These are phyloP conservation scores for Styela clava DNA, from an alignment of 23 tunicate genomes.

Conservation along the genomic window DNA sequence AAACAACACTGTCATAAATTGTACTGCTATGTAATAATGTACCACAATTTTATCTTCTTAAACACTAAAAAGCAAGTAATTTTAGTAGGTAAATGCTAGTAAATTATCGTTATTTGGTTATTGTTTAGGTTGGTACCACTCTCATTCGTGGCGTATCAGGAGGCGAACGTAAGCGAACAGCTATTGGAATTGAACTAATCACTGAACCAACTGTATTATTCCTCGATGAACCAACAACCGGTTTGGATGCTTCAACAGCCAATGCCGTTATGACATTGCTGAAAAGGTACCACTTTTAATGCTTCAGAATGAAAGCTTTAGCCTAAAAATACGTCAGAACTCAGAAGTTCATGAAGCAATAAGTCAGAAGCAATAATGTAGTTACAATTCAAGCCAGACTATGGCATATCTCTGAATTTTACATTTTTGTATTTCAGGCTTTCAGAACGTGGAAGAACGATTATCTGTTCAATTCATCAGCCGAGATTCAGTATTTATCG, in stretches of 20 bases:
- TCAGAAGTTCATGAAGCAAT: too few relatives aligned
- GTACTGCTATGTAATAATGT: too few relatives aligned
- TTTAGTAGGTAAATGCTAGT: too few relatives aligned
- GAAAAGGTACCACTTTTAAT: conserved; percentile 36
- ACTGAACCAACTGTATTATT: conserved; percentile 82
- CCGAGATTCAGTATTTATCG: conserved; percentile 85
- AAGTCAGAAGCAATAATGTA: too few relatives aligned
- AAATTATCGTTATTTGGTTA: too few relatives aligned
- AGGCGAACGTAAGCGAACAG: conserved; percentile 90
- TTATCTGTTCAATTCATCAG: conserved; percentile 86
- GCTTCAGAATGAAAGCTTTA: too few relatives aligned
- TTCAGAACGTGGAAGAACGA: conserved; percentile 59
- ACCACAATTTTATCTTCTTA: too few relatives aligned
- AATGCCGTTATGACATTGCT: conserved; percentile 85
- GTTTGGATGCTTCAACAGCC: conserved; percentile 92
- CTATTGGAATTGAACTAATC: conserved; percentile 83
- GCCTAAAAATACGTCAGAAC: too few relatives aligned
- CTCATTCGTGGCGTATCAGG: conserved; percentile 91
- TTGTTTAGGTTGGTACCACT: conserved; percentile 89
- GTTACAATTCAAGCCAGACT: too few relatives aligned
- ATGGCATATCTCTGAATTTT: too few relatives aligned
- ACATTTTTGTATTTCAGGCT: conserved; percentile 52
- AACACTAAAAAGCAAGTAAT: too few relatives aligned
- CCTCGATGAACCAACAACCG: conserved; percentile 86
- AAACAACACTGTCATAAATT: too few relatives aligned